These are phyloP conservation scores for Cinara cedri DNA, from an alignment of 2,888 invertebrate genomes.

Conservation along the genomic window DNA sequence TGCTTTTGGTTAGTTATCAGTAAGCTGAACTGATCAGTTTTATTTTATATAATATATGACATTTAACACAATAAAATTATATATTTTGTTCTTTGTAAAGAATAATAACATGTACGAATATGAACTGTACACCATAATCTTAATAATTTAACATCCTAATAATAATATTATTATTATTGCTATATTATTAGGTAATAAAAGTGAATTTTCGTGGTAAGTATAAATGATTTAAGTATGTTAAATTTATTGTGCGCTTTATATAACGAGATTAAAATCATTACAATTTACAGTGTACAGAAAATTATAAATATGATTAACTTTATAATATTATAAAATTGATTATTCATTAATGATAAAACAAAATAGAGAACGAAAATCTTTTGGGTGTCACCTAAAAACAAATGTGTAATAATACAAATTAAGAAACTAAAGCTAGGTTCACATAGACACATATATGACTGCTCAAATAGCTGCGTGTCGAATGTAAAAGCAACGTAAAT, in stretches of 20 bases:
- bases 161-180: constrained; percentile 28
- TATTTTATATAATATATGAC: constrained; percentile 19
- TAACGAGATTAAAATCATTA: too few species aligned
- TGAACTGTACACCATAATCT: constrained; percentile 25
- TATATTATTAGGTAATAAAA: too few species aligned
- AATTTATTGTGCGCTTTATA: constrained; percentile 20
- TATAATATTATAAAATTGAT: neutral
- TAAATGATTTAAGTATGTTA: too few species aligned
- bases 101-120: neutral
- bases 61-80: neutral
- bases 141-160: constrained; percentile 14
- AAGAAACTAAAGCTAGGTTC: constrained; percentile 18
- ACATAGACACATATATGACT: too few species aligned
- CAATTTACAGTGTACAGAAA: constrained; percentile 38
- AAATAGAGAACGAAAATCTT: constrained; percentile 15
- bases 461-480: too few species aligned
- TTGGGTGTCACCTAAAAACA: constrained; percentile 14
- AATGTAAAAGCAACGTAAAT: too few species aligned
- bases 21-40: constrained; percentile 16
- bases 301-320: constrained; percentile 17
- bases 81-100: constrained; percentile 27
- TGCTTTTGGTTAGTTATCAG: constrained; percentile 30
- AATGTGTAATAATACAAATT: neutral
- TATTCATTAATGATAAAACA: constrained; percentile 21
- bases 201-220: neutral